These are phyloP conservation scores for Nysson spinosus DNA, from an alignment of 2,888 invertebrate species.

Conservation along the genomic window DNA sequence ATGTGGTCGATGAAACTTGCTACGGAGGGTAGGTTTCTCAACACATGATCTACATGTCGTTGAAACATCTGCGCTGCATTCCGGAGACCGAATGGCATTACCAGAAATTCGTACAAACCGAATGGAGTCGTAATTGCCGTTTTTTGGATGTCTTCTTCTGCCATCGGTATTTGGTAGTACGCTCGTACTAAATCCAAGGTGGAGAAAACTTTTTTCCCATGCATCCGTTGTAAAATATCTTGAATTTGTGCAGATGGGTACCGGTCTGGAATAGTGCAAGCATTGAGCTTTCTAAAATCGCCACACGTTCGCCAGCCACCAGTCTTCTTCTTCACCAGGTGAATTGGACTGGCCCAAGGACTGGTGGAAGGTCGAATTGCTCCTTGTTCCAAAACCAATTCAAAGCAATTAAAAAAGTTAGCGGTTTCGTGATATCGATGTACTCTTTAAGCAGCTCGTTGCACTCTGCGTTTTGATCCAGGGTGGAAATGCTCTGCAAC, in stretches of 20 bases:
- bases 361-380: too few relatives aligned
- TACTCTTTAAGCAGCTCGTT: background rate
- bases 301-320: background rate
- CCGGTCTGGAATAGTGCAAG: background rate
- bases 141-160: slow-evolving; percentile 45
- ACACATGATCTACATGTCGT: background rate
- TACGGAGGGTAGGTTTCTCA: background rate
- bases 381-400: too few relatives aligned
- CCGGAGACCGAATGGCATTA: slow-evolving; percentile 59
- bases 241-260: background rate
- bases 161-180: background rate
- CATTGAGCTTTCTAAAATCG: slow-evolving; percentile 1
- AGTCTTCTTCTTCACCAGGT: background rate
- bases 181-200: slow-evolving; percentile 49
- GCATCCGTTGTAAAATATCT: background rate
- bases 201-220: slow-evolving; percentile 57
- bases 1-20: slow-evolving; percentile 5
- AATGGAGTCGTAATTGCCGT: slow-evolving; percentile 58
- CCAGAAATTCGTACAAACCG: slow-evolving; percentile 54
- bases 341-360: background rate
- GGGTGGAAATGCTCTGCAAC: too few relatives aligned
- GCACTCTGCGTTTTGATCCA: background rate
- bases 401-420: too few relatives aligned
- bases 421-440: background rate
- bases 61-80: background rate